phyloP scores from a whole-genome alignment of 2,888 invertebrate genomes.

The Protonemura montana region DNA sequence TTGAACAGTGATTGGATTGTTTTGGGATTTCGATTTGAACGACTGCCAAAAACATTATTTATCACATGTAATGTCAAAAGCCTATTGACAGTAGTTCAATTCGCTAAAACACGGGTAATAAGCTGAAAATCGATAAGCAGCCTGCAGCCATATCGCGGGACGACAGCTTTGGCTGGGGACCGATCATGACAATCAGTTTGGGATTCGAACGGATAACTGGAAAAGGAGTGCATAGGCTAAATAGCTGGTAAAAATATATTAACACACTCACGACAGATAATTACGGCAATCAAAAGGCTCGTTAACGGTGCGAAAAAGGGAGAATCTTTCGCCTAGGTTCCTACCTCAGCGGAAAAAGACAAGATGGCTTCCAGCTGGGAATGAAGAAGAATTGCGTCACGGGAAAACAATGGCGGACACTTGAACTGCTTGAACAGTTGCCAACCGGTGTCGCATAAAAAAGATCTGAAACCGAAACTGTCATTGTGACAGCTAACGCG shows the following conservation, averaged over 20 bases:
- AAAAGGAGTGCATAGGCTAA: not conserved
- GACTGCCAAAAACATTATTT: not conserved
- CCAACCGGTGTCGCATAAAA: not conserved
- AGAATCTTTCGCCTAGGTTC: conserved; percentile 23
- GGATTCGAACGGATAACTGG: not conserved
- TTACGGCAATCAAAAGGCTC: conserved; percentile 1
- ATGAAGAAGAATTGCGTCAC: conserved; percentile 17
- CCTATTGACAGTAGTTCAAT: not conserved
- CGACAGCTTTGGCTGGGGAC: not conserved
- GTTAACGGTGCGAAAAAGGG: not conserved
- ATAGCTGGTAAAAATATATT: not conserved
- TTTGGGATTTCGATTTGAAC: not conserved
- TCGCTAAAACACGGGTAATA: not conserved
- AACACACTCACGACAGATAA: conserved; percentile 8
- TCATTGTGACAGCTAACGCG: not conserved
- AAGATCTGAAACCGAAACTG: not conserved
- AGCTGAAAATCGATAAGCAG: not conserved
- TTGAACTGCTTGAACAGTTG: not conserved
- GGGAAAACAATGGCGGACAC: not conserved
- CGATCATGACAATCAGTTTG: not conserved
- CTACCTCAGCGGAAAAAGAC: conserved; percentile 30
- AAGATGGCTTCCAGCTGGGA: conserved; percentile 37
- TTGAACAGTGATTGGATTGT: not conserved
- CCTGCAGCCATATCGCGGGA: not conserved
- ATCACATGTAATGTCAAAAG: not conserved